Evolutionary conservation across 1,140 invertebrate genomes (phyloP), one percentile per base, ranked within the genome.

Genomic region (Drosophila hydei): DNA sequence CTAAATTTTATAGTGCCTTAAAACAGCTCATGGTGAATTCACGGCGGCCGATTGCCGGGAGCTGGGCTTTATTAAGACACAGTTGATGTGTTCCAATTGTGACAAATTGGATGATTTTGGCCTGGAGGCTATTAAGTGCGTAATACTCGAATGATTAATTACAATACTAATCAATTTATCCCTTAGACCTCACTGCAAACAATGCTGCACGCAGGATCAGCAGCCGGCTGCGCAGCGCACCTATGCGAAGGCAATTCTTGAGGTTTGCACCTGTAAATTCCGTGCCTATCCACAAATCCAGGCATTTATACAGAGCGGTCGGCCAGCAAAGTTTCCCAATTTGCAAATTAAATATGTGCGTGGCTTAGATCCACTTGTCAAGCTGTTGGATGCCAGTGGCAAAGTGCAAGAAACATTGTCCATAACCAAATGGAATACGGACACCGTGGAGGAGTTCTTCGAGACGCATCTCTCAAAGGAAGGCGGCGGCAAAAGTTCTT

Each of bases 351-450:
- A 95, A 88, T 98, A 98, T 91, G 95, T 98, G 0, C 94, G 97
- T 62, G 98, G 98, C 19, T 92, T 98, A 47, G 97, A 98, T 93
- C 98, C 98, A 3, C 95, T 97, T 48, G 98, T 99, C 36, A 98
- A 98, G 90, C 92, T 99, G 21, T 93, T 97, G 67, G 96, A 99
- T 90, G 95, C 94, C 54, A 95, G 96, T 84, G 96, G 95, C 23
- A 95, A 96, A 89, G 93, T 97, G 12, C 94, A 95, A 91, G 96
- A 98, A 89, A 95, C 96, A 47, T 94, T 99, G 3, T 97, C 97
- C 38, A 98, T 99, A 91, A 97, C 98, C 75, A 98, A 98, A 91
- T 99, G 98, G 98, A 96, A 99, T 91, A 99, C 98, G 5, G 98
- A 99, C 89, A 96, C 97, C 9, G 96, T 99, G 0, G 96, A 98